Base-by-base conservation (phyloP, 2,797 vertebrate species). In the Artibeus jamaicensis region DNA sequence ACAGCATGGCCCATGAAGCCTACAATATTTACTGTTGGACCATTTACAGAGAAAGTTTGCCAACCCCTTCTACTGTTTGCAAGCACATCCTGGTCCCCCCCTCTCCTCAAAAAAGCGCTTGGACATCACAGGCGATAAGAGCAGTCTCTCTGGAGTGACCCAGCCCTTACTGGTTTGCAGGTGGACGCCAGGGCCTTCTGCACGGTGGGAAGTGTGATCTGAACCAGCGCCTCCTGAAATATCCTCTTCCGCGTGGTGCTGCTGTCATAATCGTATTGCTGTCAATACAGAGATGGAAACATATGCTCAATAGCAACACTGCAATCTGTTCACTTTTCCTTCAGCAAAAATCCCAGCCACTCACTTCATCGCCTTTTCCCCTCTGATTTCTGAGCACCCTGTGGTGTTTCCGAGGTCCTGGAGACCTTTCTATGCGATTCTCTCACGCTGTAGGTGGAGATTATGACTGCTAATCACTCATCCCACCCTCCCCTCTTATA, bases 241-340 rank as follows among this genome's bases (percentile, higher is more conserved):
- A 99, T 99, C 98, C 98, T 99, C 98, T 99, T 99, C 97, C 99
- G 99, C 97, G 99, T 97, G 1, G 99, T 99, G 97, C 99, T 99
- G 99, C 99, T 99, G 98, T 99, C 99, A 0, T 99, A 99, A 93
- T 99, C 99, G 1, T 99, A 99, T 99, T 99, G 99, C 99, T 99
- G 98, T 93, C 79, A 91, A 93, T 37, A 97, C 68, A 98, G 68
- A 97, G 62, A 98, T 26, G 84, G 79, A 97, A 89, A 24, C 4
- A 3, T 39, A 77, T 22, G 82, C 77, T 90, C 90, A 95, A 86
- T 22, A 73, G 50, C 39, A 84, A 53, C 57, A 50, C 5, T 18
- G 39, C 89, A 78, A 53, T 92, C 84, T 53, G 68, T 37, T 59
- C 59, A 48, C 77, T 55, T 87, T 32, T 4, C 2, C 77, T 81